Evolutionary conservation across 2,888 invertebrate species (phyloP).

Genomic region (Selenia dentaria): DNA sequence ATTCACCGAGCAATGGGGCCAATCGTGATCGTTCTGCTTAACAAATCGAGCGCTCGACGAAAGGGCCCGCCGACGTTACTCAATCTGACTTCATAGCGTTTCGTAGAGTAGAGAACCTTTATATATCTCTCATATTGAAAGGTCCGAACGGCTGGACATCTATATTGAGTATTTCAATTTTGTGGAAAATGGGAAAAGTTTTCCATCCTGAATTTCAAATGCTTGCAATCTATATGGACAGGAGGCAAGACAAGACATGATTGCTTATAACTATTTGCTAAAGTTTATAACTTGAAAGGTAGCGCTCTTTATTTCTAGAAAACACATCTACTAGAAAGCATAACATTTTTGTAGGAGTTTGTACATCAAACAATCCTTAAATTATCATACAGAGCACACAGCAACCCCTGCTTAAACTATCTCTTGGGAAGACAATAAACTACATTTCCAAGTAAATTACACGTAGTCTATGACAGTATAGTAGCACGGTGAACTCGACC

Average conservation of each 20-base stretch:
- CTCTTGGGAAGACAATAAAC: slow-evolving; percentile 40
- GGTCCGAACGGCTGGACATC: slow-evolving; percentile 35
- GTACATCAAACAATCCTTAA: neutral
- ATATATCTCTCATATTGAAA: slow-evolving; percentile 37
- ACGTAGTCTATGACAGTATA: slow-evolving; percentile 48
- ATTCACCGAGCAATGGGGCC: slow-evolving; percentile 49
- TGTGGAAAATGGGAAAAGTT: slow-evolving; percentile 14
- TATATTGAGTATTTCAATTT: slow-evolving; percentile 25
- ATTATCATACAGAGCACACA: slow-evolving; percentile 13
- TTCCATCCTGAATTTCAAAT: slow-evolving; percentile 8
- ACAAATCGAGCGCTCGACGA: slow-evolving; percentile 53
- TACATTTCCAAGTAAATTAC: slow-evolving; percentile 50
- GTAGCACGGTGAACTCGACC: slow-evolving; percentile 48
- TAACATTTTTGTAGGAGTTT: neutral
- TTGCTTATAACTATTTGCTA: no score
- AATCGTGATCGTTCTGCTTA: slow-evolving; percentile 50
- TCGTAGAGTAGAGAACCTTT: slow-evolving; percentile 37
- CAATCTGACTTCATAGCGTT: slow-evolving; percentile 48
- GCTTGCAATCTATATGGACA: neutral
- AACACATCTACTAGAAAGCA: no score
- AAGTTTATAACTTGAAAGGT: no score
- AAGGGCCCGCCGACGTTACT: slow-evolving; percentile 47
- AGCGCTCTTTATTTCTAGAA: no score
- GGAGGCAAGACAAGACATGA: neutral
- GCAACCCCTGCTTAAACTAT: slow-evolving; percentile 24